Conservation (phyloP, 2,888 invertebrate genomes). For the Drosophila buzzatii region DNA sequence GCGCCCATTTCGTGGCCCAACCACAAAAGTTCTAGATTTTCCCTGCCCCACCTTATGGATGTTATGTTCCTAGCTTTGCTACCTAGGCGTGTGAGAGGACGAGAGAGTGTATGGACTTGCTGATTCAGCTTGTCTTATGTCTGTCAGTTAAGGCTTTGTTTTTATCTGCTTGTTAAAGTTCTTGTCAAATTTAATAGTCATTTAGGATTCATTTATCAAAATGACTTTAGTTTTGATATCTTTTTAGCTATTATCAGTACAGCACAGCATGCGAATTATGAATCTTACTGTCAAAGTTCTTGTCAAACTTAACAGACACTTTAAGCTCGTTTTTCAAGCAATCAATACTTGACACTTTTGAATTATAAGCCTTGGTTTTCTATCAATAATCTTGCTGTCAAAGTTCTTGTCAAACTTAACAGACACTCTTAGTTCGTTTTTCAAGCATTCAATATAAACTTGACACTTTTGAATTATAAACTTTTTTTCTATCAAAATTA, state of each 20-base stretch:
- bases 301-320: not conserved
- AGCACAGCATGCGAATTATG: too few species aligned
- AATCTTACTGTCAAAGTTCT: not conserved
- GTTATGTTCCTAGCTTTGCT: constrained; percentile 13
- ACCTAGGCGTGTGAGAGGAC: not conserved
- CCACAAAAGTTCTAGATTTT: constrained; percentile 22
- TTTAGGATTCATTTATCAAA: not conserved
- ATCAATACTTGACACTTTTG: too few species aligned
- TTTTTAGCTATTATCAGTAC: too few species aligned
- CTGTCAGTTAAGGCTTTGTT: too few species aligned
- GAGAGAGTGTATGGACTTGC: not conserved
- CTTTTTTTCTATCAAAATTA: too few species aligned
- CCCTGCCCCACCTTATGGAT: not conserved
- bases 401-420: not conserved
- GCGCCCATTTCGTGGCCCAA: constrained; percentile 64
- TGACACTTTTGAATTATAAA: too few species aligned
- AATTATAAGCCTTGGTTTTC: too few species aligned
- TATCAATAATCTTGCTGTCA: not conserved
- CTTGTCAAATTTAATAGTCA: not conserved
- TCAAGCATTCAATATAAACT: too few species aligned
- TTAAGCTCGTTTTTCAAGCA: too few species aligned
- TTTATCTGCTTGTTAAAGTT: not conserved
- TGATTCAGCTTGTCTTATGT: not conserved
- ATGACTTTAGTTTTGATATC: not conserved
- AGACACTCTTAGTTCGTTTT: too few species aligned